Evolutionary conservation across 2,113 vertebrate species (phyloP), one percentile per base, ranked within the genome.

Genomic region (Peromyscus californicus): DNA sequence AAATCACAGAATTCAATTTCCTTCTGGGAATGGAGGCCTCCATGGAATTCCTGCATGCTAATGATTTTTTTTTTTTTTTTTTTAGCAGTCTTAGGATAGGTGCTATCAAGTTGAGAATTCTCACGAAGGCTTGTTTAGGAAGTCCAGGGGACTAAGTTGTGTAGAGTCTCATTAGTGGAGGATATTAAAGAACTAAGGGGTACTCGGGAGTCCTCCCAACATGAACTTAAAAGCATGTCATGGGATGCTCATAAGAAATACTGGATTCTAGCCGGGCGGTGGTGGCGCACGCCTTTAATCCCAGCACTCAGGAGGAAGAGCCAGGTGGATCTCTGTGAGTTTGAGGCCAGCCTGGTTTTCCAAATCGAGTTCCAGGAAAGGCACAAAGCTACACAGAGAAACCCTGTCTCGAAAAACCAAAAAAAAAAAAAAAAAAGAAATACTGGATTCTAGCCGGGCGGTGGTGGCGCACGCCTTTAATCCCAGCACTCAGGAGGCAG

Each of bases 131-230:
- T 39, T 76, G n/a, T 82, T 82, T 39, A 26, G 22, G 75, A 92
- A 84, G 15, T 42, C 7, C 7, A 51, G 70, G 69, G n/a, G 9
- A 33, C 95, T 80, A 67, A 69, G 7, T 63, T 87, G 51, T 86
- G 42, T 91, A 94, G 51, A 39, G 39, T 33, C 69, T 95, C 19
- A 51, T 74, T 65, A 90, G 61, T 36, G 59, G 42, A 90, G 33
- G 83, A 13, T 57, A 74, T 92, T 87, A 94, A 82, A 89, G 91
- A 94, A 89, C 59, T 39, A 15, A 33, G 70, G 70, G 33, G 65
- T 42, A 16, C 24, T 57, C 36, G 59, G 65, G 70, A 78, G 61
- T 36, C 61, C 54, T 57, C 82, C 45, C 29, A 82, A 88, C 61
- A 85, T 86, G 76, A 91, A 45, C 19, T 80, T 69, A 1, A 76